Percentiles rank a stretch among this genome's conserved stretches.
These are phyloP conservation scores for Hepsetus odoe DNA, from an alignment of 2,113 vertebrate genomes.

Conservation along the genomic window DNA sequence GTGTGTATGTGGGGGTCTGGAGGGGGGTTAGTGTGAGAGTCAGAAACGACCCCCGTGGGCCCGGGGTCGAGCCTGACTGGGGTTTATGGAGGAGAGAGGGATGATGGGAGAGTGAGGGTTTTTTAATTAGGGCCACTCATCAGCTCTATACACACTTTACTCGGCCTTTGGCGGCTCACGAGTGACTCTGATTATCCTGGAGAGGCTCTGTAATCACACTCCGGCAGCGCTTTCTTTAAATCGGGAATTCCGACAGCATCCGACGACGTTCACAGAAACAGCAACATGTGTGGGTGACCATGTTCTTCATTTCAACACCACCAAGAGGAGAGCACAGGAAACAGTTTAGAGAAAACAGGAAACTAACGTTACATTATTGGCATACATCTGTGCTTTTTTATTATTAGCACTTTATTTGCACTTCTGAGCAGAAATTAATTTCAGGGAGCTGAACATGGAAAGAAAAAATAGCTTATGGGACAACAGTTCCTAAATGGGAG, in stretches of 20 bases:
- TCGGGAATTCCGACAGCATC: slow-evolving; percentile 17
- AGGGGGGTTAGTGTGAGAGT: slow-evolving; percentile 69
- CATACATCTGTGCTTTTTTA: too few species aligned
- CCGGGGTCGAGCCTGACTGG: slow-evolving; percentile 39
- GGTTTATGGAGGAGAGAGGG: slow-evolving; percentile 55
- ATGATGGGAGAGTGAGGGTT: slow-evolving; percentile 39
- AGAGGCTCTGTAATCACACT: slow-evolving; percentile 69
- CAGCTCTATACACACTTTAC: slow-evolving; percentile 31
- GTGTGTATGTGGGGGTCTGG: slow-evolving; percentile 21
- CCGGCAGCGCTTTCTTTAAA: slow-evolving; percentile 8
- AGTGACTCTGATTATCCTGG: slow-evolving; percentile 17
- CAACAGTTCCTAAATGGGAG: too few species aligned
- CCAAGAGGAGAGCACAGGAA: too few species aligned
- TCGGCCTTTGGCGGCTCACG: slow-evolving; percentile 18
- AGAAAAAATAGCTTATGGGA: too few species aligned
- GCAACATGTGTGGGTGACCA: too few species aligned
- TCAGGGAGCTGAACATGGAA: too few species aligned
- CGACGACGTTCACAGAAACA: not conserved
- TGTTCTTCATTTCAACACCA: too few species aligned
- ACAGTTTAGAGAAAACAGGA: too few species aligned
- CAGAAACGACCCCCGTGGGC: slow-evolving; percentile 69
- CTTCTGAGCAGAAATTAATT: too few species aligned
- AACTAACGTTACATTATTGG: too few species aligned
- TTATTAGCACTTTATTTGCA: too few species aligned
- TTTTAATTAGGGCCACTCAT: slow-evolving; percentile 57